Base-by-base conservation (phyloP, 2,113 vertebrate species). In the Todiramphus chloris region DNA sequence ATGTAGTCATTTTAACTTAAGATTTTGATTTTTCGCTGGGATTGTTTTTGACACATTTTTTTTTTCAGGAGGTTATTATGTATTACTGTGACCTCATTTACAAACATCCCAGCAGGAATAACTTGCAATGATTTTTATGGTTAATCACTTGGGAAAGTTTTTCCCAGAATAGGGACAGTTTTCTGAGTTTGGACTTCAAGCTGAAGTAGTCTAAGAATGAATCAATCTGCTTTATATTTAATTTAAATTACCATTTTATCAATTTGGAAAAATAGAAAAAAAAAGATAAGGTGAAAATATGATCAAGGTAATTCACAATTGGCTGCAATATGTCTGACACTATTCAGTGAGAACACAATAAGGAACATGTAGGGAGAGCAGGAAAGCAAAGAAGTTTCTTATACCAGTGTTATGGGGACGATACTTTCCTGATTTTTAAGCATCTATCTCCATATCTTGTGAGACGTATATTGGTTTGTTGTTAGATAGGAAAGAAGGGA, bases 381-480 rank as follows among this genome's bases (percentile, higher is more conserved):
- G 31, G 50, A 85, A 59, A 67, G 12, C 20, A 63, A 88, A 70
- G 39, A 35, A 1, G 4, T 77, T 81, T 83, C 55, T 79, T 13
- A n/a, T 37, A 63, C 7, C 27, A 58, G 15, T 1, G 1, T 50
- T 46, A 70, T 2, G 1, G 17, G 4, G 16, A 48, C 10, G 73
- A 39, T 18, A 30, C 1, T 63, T 81, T 13, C 28, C 25, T 48
- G 25, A 13, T 35, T 73, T 58, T 59, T 53, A 53, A 56, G 13
- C 33, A 33, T n/a, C n/a, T 17, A 14, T 58, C 14, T 59, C 25
- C 2, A 1, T 67, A 41, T 16, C 27, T 53, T 62, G 24, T 63
- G 11, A 73, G 14, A 37, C 7, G 7, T 37, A 23, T 41, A 43
- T 25, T 59, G 12, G 7, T 78, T 30, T 23, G 11, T 31, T 73